Evolutionary conservation across 2,797 vertebrate species (phyloP).

Genomic region (Chromis chromis): DNA sequence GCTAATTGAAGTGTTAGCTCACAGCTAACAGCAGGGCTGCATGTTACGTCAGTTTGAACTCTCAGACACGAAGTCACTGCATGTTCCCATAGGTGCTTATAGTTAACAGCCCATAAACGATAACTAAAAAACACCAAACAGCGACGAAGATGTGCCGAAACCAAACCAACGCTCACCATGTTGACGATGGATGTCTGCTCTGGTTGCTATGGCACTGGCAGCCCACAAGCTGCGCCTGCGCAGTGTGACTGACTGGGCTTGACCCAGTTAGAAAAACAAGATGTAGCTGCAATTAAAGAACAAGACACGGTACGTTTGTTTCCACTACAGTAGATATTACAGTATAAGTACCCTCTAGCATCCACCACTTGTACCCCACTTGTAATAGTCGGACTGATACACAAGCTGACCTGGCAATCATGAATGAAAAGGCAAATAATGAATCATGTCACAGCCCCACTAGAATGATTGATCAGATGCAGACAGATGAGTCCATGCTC

Average conservation of each 20-base stretch:
- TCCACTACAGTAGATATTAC: no score
- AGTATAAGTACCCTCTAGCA: no score
- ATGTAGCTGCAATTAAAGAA: not conserved
- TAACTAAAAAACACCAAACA: not conserved
- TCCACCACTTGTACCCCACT: no score
- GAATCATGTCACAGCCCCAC: not conserved
- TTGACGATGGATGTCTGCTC: constrained; percentile 34
- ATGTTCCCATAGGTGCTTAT: rapidly evolving
- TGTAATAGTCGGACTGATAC: no score
- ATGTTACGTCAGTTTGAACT: rapidly evolving
- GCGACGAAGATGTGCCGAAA: not conserved
- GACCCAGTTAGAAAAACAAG: constrained; percentile 28
- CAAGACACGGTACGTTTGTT: no score
- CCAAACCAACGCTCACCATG: constrained; percentile 66
- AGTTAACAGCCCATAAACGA: rapidly evolving
- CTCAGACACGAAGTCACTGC: rapidly evolving
- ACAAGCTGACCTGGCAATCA: no score
- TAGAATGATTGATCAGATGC: not conserved
- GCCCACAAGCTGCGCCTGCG: constrained; percentile 57
- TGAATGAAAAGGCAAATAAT: no score
- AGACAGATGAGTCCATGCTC: not conserved
- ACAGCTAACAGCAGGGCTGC: not conserved
- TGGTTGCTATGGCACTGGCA: constrained; percentile 74
- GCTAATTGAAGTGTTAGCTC: constrained; percentile 56
- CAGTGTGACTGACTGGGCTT: not conserved